Evolutionary conservation across 2,888 invertebrate genomes (phyloP).

Genomic region (Abrostola triplasia): DNA sequence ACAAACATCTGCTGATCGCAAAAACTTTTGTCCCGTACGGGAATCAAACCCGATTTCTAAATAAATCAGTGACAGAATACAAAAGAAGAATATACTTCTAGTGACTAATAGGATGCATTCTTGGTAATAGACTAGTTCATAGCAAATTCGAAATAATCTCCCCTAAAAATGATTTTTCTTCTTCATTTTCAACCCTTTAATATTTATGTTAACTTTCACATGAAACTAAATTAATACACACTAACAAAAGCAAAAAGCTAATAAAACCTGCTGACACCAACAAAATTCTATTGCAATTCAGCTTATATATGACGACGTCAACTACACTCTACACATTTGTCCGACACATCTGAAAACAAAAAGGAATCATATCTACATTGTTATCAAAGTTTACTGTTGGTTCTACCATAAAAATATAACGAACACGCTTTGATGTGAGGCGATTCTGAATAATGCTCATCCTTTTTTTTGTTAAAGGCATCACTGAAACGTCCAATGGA

Average conservation of each 20-base stretch:
- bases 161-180: too few species aligned
- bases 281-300: background rate
- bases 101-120: too few species aligned
- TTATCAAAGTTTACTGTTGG: constrained; percentile 48
- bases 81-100: too few species aligned
- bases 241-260: background rate
- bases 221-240: too few species aligned
- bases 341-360: constrained; percentile 37
- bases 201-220: too few species aligned
- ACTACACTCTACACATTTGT: constrained; percentile 17
- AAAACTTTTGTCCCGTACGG: too few species aligned
- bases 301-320: background rate
- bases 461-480: constrained; percentile 51
- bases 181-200: too few species aligned
- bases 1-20: too few species aligned
- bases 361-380: constrained; percentile 46
- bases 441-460: constrained; percentile 53
- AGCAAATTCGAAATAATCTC: too few species aligned
- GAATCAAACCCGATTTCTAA: too few species aligned
- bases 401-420: constrained; percentile 55
- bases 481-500: constrained; percentile 50
- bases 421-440: constrained; percentile 51
- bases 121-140: too few species aligned
- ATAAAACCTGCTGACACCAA: background rate
- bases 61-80: too few species aligned